These are phyloP conservation scores for Aphis craccivora DNA, from an alignment of 1,140 invertebrate genomes.

Conservation along the genomic window DNA sequence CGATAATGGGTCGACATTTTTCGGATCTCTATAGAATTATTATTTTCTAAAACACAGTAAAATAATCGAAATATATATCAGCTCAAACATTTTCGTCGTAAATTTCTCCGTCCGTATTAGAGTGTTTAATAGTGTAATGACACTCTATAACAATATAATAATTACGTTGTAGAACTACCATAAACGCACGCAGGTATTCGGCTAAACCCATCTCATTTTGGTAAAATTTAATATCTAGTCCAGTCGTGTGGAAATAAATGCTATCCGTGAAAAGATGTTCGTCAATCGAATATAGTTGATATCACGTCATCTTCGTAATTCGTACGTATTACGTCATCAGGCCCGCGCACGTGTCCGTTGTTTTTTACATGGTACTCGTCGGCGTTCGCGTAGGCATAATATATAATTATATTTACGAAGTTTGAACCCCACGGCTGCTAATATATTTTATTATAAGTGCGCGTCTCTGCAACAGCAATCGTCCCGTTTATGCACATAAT, in stretches of 20 bases:
- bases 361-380: no score
- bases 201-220: background rate
- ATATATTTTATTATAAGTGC: background rate
- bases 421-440: background rate
- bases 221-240: background rate
- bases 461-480: no score
- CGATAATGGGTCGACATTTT: background rate
- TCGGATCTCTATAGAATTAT: background rate
- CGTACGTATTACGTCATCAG: no score
- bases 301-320: background rate
- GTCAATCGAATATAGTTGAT: background rate
- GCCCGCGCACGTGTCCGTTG: no score
- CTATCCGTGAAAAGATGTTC: background rate
- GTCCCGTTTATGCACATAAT: no score
- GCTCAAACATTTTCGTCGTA: background rate
- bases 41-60: background rate
- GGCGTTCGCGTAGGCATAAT: no score
- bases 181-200: no score
- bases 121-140: background rate
- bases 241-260: background rate
- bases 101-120: background rate
- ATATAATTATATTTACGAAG: background rate
- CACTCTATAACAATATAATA: background rate
- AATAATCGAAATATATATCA: background rate
- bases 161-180: background rate